Conservation (phyloP, 2,888 invertebrate genomes). For the Philonicus albiceps region DNA sequence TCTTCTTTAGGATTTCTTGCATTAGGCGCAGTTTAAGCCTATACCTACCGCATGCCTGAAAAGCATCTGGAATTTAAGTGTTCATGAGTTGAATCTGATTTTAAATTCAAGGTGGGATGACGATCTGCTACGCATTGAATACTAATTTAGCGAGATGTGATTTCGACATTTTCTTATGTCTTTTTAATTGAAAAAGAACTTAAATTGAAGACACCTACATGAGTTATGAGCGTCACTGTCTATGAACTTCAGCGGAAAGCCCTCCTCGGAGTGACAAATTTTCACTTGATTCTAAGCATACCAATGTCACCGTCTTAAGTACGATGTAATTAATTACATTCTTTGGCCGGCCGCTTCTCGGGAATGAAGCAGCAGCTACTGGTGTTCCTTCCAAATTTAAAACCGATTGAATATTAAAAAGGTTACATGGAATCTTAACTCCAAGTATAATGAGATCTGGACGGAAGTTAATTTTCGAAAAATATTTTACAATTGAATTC, state of each 20-base stretch:
- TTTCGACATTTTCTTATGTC: conserved; percentile 24
- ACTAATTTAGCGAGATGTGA: conserved; percentile 3
- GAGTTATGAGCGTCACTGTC: conserved; percentile 9
- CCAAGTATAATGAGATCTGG: background rate
- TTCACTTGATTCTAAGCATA: background rate
- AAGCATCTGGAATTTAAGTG: conserved; percentile 9
- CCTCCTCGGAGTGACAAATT: background rate
- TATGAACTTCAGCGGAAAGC: background rate
- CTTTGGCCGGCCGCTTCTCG: background rate
- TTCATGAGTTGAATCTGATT: background rate
- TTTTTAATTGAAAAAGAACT: conserved; percentile 24
- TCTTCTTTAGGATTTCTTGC: background rate
- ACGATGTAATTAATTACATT: background rate
- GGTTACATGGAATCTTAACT: background rate
- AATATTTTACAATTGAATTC: background rate
- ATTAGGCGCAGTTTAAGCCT: background rate
- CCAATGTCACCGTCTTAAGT: background rate
- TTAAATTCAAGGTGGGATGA: conserved; percentile 26
- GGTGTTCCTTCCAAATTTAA: background rate
- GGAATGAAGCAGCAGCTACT: background rate
- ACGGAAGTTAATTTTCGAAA: background rate
- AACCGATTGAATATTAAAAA: background rate
- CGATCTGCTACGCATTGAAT: background rate
- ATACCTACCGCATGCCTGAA: conserved; percentile 21
- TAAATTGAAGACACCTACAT: conserved; percentile 31